A percentile compares a stretch with the other conserved stretches of the same genome.
These are phyloP conservation scores for Tokudaia muenninki DNA, from an alignment of 2,797 vertebrate species.

Conservation along the genomic window DNA sequence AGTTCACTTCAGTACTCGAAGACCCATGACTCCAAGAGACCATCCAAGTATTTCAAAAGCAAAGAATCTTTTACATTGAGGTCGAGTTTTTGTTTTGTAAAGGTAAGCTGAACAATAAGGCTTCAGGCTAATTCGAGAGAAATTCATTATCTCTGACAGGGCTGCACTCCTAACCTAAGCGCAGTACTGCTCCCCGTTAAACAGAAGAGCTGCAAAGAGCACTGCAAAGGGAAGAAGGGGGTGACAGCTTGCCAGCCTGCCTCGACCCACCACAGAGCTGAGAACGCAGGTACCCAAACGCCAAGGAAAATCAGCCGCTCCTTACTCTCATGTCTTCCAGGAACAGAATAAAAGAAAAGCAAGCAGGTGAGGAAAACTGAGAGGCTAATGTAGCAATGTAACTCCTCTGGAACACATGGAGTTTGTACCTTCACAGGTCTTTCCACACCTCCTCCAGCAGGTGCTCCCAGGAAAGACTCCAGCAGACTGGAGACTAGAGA, in stretches of 20 bases:
- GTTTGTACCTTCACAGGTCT: not conserved
- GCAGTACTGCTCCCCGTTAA: conserved; percentile 38
- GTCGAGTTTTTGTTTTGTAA: not conserved
- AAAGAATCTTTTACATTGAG: conserved; percentile 42
- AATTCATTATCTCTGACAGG: conserved; percentile 40
- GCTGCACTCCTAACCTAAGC: conserved; percentile 61
- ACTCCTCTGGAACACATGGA: not conserved
- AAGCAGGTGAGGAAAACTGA: not conserved
- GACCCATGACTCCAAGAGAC: conserved; percentile 44
- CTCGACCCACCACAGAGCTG: not conserved
- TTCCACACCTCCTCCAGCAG: not conserved
- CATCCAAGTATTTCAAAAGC: conserved; percentile 43
- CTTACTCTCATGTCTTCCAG: not conserved
- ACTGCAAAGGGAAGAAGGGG: not conserved
- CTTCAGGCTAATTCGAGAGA: not conserved
- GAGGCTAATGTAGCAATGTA: not conserved
- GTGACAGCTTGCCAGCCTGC: conserved; percentile 41
- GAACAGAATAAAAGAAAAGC: not conserved
- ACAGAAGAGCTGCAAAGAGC: conserved; percentile 32
- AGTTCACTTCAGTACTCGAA: conserved; percentile 51
- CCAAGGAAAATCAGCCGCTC: not conserved
- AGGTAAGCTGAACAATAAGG: conserved; percentile 38
- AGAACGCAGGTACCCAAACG: conserved; percentile 8
- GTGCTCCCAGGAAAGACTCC: not conserved
- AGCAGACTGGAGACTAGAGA: not conserved